These are phyloP conservation scores for Thalassoma bifasciatum DNA, from an alignment of 2,113 vertebrate genomes.

Conservation along the genomic window DNA sequence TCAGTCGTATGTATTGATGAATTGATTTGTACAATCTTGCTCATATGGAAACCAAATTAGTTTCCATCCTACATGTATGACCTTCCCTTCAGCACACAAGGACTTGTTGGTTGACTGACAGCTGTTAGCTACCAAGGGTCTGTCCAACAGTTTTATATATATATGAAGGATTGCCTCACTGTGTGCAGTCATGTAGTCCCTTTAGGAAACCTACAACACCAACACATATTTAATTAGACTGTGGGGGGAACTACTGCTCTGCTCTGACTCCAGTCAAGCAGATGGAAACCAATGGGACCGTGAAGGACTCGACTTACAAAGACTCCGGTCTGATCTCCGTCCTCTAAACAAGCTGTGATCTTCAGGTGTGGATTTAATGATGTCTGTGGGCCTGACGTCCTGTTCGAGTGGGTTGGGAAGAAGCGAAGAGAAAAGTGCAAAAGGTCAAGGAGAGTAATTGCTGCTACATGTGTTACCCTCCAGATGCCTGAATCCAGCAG, in stretches of 20 bases:
- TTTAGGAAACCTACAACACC: not conserved
- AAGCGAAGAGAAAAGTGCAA: no score
- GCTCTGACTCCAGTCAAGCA: no score
- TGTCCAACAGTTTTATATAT: not conserved
- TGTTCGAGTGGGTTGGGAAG: no score
- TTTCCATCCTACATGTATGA: not conserved
- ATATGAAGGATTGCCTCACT: not conserved
- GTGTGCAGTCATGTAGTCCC: not conserved
- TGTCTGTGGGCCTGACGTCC: no score
- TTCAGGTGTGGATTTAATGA: no score
- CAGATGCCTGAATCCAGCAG: no score
- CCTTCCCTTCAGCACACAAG: not conserved
- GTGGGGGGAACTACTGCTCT: not conserved
- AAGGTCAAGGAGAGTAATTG: no score
- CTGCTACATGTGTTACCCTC: no score
- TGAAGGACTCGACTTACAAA: no score
- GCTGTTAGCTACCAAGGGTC: not conserved
- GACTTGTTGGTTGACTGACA: not conserved
- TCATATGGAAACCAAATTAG: not conserved
- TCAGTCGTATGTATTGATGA: not conserved
- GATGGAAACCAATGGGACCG: no score
- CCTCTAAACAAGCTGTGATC: no score
- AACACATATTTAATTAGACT: not conserved
- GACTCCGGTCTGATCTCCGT: no score
- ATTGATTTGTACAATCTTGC: conserved; percentile 8